phyloP scores from a whole-genome alignment of 2,888 invertebrate genomes.

The Sicus ferrugineus region DNA sequence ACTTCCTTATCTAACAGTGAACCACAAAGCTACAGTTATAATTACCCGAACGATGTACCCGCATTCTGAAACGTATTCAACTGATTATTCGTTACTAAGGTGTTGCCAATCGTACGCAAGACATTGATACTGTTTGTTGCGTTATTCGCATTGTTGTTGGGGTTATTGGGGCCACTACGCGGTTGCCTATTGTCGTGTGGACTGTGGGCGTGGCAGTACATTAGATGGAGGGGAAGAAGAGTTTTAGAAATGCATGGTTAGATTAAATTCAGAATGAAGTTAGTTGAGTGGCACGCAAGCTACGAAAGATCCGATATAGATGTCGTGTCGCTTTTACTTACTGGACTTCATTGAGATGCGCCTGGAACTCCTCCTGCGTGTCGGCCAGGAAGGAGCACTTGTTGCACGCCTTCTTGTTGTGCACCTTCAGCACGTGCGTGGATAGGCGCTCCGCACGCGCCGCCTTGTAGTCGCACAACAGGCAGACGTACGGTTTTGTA shows the following conservation, averaged over 20 bases:
- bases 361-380: constrained; percentile 79
- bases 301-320: neutral
- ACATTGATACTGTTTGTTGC: constrained; percentile 61
- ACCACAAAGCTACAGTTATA: constrained; percentile 24
- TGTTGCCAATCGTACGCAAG: constrained; percentile 64
- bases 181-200: constrained; percentile 61
- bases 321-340: constrained; percentile 65
- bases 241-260: constrained; percentile 22
- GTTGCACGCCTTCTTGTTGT: constrained; percentile 89
- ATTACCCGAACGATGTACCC: constrained; percentile 63
- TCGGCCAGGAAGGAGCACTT: constrained; percentile 89
- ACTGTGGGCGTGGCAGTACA: constrained; percentile 46
- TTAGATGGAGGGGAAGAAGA: constrained; percentile 29
- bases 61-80: constrained; percentile 64
- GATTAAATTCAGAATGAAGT: constrained; percentile 19
- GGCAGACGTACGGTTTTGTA: constrained; percentile 89
- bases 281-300: neutral
- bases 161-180: constrained; percentile 54
- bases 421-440: constrained; percentile 90
- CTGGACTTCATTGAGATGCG: constrained; percentile 81
- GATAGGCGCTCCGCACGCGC: constrained; percentile 88
- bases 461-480: constrained; percentile 92
- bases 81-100: constrained; percentile 63
- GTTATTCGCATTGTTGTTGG: constrained; percentile 47
- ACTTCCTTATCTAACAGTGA: neutral